Evolutionary conservation across 1,140 invertebrate genomes (phyloP).

Genomic region (Dendrolimus punctatus): DNA sequence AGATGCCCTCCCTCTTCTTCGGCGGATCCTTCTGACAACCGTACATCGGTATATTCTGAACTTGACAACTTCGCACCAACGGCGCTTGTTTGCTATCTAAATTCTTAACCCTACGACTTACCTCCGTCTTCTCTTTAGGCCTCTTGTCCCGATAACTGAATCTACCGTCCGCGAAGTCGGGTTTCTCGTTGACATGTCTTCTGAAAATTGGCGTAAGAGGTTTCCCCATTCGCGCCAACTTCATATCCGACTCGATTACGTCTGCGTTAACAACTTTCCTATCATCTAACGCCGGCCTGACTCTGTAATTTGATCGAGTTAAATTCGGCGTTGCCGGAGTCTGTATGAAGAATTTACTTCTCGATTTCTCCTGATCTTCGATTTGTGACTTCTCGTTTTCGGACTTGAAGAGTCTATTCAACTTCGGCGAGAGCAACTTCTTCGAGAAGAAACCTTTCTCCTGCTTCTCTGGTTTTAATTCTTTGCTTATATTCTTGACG

Average conservation of each 20-base stretch:
- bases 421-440: constrained; percentile 59
- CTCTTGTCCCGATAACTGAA: constrained; percentile 58
- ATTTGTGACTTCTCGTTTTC: constrained; percentile 29
- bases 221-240: constrained; percentile 54
- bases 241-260: constrained; percentile 46
- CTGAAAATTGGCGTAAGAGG: constrained; percentile 65
- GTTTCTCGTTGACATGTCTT: constrained; percentile 36
- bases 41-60: constrained; percentile 7
- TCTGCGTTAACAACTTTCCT: constrained; percentile 22
- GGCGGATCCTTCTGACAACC: constrained; percentile 2
- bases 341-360: constrained; percentile 57
- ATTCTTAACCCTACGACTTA: constrained; percentile 33
- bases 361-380: constrained; percentile 41
- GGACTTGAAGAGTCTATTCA: constrained; percentile 55
- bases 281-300: constrained; percentile 33
- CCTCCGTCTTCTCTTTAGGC: constrained; percentile 24
- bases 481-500: constrained; percentile 36
- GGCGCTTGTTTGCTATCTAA: constrained; percentile 20
- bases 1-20: constrained; percentile 44
- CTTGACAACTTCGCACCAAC: constrained; percentile 17
- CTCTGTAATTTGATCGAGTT: constrained; percentile 27
- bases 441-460: constrained; percentile 42
- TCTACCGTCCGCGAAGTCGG: constrained; percentile 45
- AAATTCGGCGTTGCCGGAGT: constrained; percentile 34
- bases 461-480: constrained; percentile 37